phyloP scores from a whole-genome alignment of 2,888 invertebrate genomes.

The Maniola hyperantus region DNA sequence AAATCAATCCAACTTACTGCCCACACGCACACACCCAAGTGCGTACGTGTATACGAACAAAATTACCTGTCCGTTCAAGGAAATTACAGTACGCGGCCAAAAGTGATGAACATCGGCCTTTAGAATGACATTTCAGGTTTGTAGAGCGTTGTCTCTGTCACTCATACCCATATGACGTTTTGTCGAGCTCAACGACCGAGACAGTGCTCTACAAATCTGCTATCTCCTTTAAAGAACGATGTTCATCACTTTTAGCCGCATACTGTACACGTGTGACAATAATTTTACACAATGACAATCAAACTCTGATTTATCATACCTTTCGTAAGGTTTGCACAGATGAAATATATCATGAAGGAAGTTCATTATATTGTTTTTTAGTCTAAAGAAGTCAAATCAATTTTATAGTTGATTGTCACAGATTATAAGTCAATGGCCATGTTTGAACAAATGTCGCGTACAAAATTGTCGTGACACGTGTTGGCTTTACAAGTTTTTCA shows the following conservation, averaged over 20 bases:
- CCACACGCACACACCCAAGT: conserved; percentile 15
- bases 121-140: too few species aligned
- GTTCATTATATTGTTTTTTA: not conserved
- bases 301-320: not conserved
- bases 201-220: too few species aligned
- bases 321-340: not conserved
- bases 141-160: too few species aligned
- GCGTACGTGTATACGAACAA: conserved; percentile 24
- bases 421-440: not conserved
- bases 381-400: not conserved
- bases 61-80: not conserved
- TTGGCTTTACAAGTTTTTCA: not conserved
- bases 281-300: not conserved
- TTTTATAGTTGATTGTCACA: not conserved
- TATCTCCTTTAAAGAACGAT: too few species aligned
- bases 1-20: conserved; percentile 22
- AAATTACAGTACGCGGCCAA: too few species aligned
- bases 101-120: too few species aligned
- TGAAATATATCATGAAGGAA: too few species aligned
- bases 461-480: not conserved
- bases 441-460: not conserved
- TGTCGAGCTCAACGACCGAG: too few species aligned
- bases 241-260: too few species aligned
- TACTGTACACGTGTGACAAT: conserved; percentile 11
- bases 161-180: too few species aligned